Base-by-base conservation (phyloP, 1,140 invertebrate genomes). In the Colletes latitarsis region DNA sequence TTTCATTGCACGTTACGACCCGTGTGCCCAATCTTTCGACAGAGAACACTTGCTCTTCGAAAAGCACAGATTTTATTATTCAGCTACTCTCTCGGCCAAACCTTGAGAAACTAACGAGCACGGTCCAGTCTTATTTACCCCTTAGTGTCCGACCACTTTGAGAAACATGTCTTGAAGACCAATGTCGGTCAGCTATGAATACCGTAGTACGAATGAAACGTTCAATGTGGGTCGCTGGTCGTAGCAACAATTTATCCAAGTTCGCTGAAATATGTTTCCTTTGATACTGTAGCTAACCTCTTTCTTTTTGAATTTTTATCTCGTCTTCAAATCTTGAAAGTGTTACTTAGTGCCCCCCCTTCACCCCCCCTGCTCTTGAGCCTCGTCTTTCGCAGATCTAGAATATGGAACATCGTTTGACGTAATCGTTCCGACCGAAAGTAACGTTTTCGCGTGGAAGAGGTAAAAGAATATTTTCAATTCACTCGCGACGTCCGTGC, bases 31-130 rank as follows among this genome's bases (percentile, higher is more conserved):
- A 43, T 15, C 76, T 70, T 8, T 17, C 5, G 19, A 41, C 0
- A 81, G 43, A 58, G 53, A 72, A 52, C 49, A 64, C 15, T 9
- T 39, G 4, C n/a, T 53, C 15, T 21, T 30, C 14, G 41, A 64
- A 43, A 43, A 53, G 64, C 19, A 41, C 41, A 43, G 4, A 70
- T 64, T 81, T 77, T 46, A 43, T 72, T 78, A 76, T 80, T 63
- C 53, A 46, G 6, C 6, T 10, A 41, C 46, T 62, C 19, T 64
- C 14, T 62, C n/a, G 21, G 14, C 14, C 43, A 58, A n/a, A 68
- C 80, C 53, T 82, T 82, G 21, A 30, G 21, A 63, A n/a, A 57
- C 52, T 82, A 82, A 82, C 49, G 41, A 71, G 75, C 46, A 43
- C 57, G 46, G 46, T 58, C 43, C 53, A 6, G n/a, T 76, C 46